Evolutionary conservation across 2,888 invertebrate species (phyloP), one percentile per base, ranked within the genome.

Genomic region (Corbicula japonica): DNA sequence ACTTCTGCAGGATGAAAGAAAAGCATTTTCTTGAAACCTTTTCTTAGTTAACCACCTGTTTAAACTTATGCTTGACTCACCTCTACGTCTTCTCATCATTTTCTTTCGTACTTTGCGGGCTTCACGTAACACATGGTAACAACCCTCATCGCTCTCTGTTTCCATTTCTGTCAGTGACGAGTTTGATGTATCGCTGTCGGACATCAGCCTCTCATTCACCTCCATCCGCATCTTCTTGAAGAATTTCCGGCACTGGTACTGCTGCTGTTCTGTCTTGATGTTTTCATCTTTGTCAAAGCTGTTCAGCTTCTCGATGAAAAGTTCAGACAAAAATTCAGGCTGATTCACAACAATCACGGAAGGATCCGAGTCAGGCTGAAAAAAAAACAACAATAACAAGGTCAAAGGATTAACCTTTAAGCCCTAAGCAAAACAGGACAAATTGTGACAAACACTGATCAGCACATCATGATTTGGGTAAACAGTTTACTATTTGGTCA

Each of bases 311-410:
- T 86, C 87, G 58, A 84, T 87, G 50, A 87, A 80, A 21, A 90
- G 66, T 61, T 90, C 87, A 0, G 88, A 87, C 38, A 88, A 81
- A 32, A 87, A 88, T 46, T 85, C 83, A 46, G 90, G 89, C 62
- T 90, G 4, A 41, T 86, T 86, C 15, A 89, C 71, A 38, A 89
- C 89, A 38, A 90, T 88, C 34, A 90, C 90, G 26, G 90, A 82
- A 21, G 89, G 89, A 48, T 89, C 88, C 6, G 72, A 74, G 38
- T 86, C 86, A 83, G 85, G 70, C 10, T 62, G 75, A 21, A 46
- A 58, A 28, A 46, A 46, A 12, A 54, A 52, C 26, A 58, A 23
- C n/a, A 30, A 32, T 30, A 2, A 54, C 18, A 12, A 30, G n/a
- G 28, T 23, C 4, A 23, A 28, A 12, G 1, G 26, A 48, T 48